Percentiles rank a stretch among this genome's conserved stretches.
These are phyloP conservation scores for Dendrolimus houi DNA, from an alignment of 2,888 invertebrate species.

Conservation along the genomic window DNA sequence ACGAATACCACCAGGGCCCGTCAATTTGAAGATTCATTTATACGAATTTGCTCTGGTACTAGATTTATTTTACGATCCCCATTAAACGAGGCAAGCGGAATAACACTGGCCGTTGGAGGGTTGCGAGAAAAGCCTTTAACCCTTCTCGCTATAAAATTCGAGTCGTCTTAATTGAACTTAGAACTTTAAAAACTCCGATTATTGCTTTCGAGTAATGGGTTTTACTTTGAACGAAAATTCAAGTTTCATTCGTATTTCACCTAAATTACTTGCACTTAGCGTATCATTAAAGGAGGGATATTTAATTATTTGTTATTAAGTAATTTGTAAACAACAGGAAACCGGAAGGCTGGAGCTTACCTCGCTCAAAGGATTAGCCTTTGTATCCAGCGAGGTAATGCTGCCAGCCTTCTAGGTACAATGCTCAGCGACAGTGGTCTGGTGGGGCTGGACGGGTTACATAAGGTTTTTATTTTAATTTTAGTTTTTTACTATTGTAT, in stretches of 20 bases:
- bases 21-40: conserved; percentile 31
- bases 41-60: conserved; percentile 23
- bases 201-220: neutral
- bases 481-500: too few species aligned
- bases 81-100: conserved; percentile 33
- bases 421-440: too few species aligned
- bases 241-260: neutral
- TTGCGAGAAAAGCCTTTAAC: conserved; percentile 14
- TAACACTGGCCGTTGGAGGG: conserved; percentile 21
- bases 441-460: too few species aligned
- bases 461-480: too few species aligned
- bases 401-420: too few species aligned
- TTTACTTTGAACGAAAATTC: neutral
- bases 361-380: too few species aligned
- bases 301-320: too few species aligned
- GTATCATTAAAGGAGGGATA: too few species aligned
- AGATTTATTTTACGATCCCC: conserved; percentile 46
- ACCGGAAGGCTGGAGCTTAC: too few species aligned
- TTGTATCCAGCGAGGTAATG: too few species aligned
- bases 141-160: conserved; percentile 16
- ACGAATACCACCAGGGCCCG: conserved; percentile 17
- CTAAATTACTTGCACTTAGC: too few species aligned
- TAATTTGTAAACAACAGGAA: too few species aligned
- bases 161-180: conserved; percentile 19
- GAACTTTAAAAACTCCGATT: conserved; percentile 19